These are phyloP conservation scores for Antennarius striatus DNA, from an alignment of 2,113 vertebrate species.

Conservation along the genomic window DNA sequence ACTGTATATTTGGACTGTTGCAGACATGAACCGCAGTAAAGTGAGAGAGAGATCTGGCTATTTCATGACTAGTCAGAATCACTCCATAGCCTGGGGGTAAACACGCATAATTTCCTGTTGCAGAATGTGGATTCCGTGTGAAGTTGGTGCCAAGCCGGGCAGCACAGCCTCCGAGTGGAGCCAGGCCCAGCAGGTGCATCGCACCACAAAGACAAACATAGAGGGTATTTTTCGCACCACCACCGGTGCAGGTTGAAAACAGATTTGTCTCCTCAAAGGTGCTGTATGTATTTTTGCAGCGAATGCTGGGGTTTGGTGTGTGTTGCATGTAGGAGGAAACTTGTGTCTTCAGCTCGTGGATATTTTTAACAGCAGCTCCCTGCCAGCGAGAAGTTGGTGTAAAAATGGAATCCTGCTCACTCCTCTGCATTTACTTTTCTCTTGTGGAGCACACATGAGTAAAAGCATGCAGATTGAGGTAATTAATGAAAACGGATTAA, in stretches of 20 bases:
- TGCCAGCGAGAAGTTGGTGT: conserved; percentile 42
- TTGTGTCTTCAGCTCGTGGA: conserved; percentile 55
- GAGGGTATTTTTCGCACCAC: conserved; percentile 35
- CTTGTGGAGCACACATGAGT: neutral
- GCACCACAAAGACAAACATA: conserved; percentile 48
- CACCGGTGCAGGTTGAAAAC: conserved; percentile 31
- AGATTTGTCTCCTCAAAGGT: conserved; percentile 38
- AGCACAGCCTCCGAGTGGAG: conserved; percentile 28
- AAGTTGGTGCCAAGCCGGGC: conserved; percentile 39
- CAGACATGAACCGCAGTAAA: conserved; percentile 7
- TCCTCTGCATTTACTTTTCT: conserved; percentile 31
- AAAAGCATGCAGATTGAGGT: no score
- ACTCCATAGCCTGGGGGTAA: conserved; percentile 7
- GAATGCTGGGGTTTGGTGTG: conserved; percentile 27
- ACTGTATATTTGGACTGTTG: conserved; percentile 9
- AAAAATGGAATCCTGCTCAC: conserved; percentile 36
- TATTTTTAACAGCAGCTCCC: conserved; percentile 71
- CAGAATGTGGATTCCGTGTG: conserved; percentile 38
- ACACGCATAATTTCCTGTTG: conserved; percentile 23
- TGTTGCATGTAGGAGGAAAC: conserved; percentile 56
- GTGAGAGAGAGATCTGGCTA: conserved; percentile 29
- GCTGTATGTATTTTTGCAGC: conserved; percentile 34
- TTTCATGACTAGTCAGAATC: conserved; percentile 34
- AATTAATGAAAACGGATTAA: no score
- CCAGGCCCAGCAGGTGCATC: conserved; percentile 47